These are phyloP conservation scores for Sebastes taczanowskii DNA, from an alignment of 2,797 vertebrate species.

Conservation along the genomic window DNA sequence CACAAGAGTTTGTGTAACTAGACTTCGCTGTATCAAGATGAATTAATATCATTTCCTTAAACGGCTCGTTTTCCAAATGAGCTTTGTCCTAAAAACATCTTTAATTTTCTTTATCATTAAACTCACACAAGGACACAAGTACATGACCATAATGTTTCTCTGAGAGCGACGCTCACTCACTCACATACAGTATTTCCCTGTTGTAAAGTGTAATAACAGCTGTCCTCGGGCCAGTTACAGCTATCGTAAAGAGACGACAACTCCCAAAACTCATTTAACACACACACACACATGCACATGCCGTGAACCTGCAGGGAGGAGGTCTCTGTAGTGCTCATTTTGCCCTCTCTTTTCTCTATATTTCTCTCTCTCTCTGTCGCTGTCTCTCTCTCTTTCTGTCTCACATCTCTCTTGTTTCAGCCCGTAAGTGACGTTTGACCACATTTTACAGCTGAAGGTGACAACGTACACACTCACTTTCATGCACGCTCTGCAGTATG, in stretches of 20 bases:
- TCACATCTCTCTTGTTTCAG: constrained; percentile 14
- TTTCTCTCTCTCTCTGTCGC: background rate
- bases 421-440: constrained; percentile 68
- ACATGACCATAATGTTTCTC: constrained; percentile 31
- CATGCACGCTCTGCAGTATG: constrained; percentile 19
- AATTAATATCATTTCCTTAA: constrained; percentile 41
- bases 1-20: constrained; percentile 8
- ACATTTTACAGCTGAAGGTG: constrained; percentile 73
- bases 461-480: constrained; percentile 43
- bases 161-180: constrained; percentile 25
- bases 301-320: constrained; percentile 37
- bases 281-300: constrained; percentile 33
- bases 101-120: constrained; percentile 46
- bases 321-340: constrained; percentile 48
- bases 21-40: constrained; percentile 23
- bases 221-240: constrained; percentile 79
- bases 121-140: constrained; percentile 46
- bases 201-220: constrained; percentile 80
- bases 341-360: constrained; percentile 17
- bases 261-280: constrained; percentile 80
- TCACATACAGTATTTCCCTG: constrained; percentile 67
- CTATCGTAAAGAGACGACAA: constrained; percentile 79
- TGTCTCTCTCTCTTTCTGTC: constrained; percentile 30
- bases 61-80: constrained; percentile 20
- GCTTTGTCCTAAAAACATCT: constrained; percentile 27